Base-by-base conservation (phyloP, 2,113 vertebrate species). In the Malurus melanocephalus region DNA sequence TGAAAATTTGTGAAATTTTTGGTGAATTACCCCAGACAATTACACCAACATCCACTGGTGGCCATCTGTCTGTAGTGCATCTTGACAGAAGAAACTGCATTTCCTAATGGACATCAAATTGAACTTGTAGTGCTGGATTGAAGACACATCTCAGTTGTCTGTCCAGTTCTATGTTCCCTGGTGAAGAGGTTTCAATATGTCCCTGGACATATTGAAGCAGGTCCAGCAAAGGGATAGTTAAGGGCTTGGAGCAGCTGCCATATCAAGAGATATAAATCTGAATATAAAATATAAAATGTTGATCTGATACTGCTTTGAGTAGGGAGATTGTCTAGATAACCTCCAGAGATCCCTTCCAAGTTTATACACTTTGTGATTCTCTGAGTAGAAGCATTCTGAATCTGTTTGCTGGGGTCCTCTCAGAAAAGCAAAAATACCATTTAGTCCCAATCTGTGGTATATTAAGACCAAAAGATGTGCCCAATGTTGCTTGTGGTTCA, bases 131-230 rank as follows among this genome's bases (percentile, higher is more conserved):
- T 10, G 7, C 38, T 42, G 32, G 18, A 67, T 38, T 77, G 38
- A 45, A 87, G 5, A 28, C 9, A 60, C 4, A 14, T 32, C 2
- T 32, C 15, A 1, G 5, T 45, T 1, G 12, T 35, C 61, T 15
- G 11, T 49, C 8, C 7, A 2, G 8, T 57, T 57, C 32, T 46
- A 26, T 8, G 12, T 13, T 59, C 9, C 13, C 10, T 8, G 20
- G 30, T 16, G 30, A n/a, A 52, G 33, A 38, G 16, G 33, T 35
- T 35, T 35, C 35, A 38, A 38, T 38, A 38, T 38, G 38, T 38
- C 38, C 7, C 45, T 0, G 3, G 51, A 30, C 7, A 5, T 49
- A 16, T 3, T 13, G n/a, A 13, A 52, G 0, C 10, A 27, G 3
- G 10, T 12, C 26, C 24, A n/a, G 23, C 12, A 91, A 78, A 57